Conservation (phyloP, 2,113 vertebrate genomes). For the Regulus satrapa region DNA sequence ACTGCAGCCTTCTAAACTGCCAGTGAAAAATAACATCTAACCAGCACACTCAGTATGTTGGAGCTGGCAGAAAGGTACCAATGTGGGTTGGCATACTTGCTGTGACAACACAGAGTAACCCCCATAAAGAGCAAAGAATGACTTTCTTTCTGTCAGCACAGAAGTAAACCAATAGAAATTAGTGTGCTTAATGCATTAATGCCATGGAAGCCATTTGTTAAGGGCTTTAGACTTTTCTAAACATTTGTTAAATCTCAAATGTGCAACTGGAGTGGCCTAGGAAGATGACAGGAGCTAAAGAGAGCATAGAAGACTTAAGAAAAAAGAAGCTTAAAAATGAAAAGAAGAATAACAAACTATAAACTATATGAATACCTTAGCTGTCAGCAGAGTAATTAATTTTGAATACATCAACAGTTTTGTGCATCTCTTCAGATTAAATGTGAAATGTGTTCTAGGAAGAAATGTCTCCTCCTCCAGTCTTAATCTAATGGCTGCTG, state of each 20-base stretch:
- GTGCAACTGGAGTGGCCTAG: not conserved
- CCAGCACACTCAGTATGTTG: not conserved
- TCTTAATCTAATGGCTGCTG: not conserved
- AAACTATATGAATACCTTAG: not conserved
- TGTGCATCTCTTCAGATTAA: not conserved
- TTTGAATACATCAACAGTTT: not conserved
- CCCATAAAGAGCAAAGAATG: not conserved
- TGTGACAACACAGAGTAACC: not conserved
- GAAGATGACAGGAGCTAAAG: not conserved
- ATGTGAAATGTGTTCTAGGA: not conserved
- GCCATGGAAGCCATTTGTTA: not conserved
- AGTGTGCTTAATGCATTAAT: conserved; percentile 24
- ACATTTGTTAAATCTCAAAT: not conserved
- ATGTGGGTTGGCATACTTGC: not conserved
- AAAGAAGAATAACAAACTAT: not conserved
- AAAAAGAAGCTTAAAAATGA: not conserved
- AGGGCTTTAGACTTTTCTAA: not conserved
- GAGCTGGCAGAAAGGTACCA: not conserved
- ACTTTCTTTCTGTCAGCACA: not conserved
- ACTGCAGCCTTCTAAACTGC: not conserved
- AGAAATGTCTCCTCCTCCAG: not conserved
- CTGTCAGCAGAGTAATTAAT: not conserved
- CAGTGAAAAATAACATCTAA: not conserved
- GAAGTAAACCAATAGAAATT: conserved; percentile 1
- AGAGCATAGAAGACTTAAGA: not conserved